Percentiles rank a stretch among this genome's conserved stretches.
Conservation (phyloP, 2,797 vertebrate species). For the Spondyliosoma cantharus region DNA sequence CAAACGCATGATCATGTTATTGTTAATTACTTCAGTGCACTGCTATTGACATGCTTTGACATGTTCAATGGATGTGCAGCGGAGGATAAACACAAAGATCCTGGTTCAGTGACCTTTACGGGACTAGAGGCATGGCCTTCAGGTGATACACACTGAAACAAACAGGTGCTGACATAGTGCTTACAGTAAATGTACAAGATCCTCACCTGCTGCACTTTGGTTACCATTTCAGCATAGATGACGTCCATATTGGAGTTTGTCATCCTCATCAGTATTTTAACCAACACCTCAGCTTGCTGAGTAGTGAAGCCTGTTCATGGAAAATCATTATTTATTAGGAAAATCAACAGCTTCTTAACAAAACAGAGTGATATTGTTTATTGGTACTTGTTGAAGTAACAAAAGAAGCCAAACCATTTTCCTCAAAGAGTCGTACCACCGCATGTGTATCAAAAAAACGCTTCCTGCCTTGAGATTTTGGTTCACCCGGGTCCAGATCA, state of each 20-base stretch:
- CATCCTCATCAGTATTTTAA: slow-evolving; percentile 88
- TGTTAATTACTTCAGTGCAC: neutral
- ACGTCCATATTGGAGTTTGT: slow-evolving; percentile 90
- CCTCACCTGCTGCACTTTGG: slow-evolving; percentile 94
- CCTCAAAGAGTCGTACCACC: slow-evolving; percentile 90
- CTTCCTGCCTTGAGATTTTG: slow-evolving; percentile 80
- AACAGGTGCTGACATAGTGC: neutral
- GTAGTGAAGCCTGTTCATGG: slow-evolving; percentile 86
- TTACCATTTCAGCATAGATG: slow-evolving; percentile 93
- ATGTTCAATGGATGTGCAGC: neutral
- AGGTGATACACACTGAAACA: neutral
- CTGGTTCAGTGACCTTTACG: neutral
- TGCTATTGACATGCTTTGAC: neutral
- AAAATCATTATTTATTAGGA: neutral
- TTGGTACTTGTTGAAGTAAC: neutral
- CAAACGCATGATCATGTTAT: neutral
- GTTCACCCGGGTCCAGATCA: slow-evolving; percentile 73
- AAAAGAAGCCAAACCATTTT: slow-evolving; percentile 85
- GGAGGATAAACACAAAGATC: neutral
- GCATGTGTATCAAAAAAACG: slow-evolving; percentile 94
- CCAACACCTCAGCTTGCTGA: slow-evolving; percentile 91
- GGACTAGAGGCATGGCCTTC: neutral
- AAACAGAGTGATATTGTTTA: no score
- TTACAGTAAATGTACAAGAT: neutral
- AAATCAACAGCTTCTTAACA: neutral